Percentiles rank a stretch among this genome's conserved stretches.
phyloP scores from a whole-genome alignment of 92 coral and sea anemone species.

The Parazoanthus atlanticus region DNA sequence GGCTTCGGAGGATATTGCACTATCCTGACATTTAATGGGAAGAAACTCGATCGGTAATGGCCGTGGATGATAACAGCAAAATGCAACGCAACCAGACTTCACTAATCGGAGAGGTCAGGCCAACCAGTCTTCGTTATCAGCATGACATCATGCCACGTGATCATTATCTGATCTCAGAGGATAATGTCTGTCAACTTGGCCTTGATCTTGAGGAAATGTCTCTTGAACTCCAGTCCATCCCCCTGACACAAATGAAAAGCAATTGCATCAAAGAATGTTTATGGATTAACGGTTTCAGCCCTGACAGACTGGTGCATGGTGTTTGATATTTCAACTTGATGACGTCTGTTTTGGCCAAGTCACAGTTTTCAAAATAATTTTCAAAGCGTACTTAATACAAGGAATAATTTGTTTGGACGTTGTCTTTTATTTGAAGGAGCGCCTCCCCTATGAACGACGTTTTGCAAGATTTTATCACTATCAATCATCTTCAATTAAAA shows the following conservation, averaged over 20 bases:
- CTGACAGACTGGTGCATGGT: background rate
- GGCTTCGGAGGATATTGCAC: background rate
- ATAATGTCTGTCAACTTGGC: slow-evolving; percentile 82
- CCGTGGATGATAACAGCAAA: background rate
- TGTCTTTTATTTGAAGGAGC: too few species aligned
- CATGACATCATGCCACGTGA: background rate
- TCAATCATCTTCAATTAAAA: too few species aligned
- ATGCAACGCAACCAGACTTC: background rate
- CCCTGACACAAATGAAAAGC: slow-evolving; percentile 65
- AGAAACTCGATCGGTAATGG: background rate
- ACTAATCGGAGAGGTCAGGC: background rate
- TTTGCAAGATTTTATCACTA: too few species aligned
- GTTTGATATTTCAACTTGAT: background rate
- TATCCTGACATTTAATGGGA: background rate
- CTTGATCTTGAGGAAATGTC: slow-evolving; percentile 92
- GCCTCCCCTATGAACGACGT: too few species aligned
- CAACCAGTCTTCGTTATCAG: background rate
- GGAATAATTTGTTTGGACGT: too few species aligned
- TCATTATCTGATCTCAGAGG: slow-evolving; percentile 4
- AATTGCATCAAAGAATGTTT: background rate
- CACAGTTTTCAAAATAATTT: too few species aligned
- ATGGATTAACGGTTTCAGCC: background rate
- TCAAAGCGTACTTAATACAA: too few species aligned
- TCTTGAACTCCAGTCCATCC: slow-evolving; percentile 95
- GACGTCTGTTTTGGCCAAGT: too few species aligned